Conservation (phyloP, 2,797 vertebrate species). For the Pseudochirops corinnae region DNA sequence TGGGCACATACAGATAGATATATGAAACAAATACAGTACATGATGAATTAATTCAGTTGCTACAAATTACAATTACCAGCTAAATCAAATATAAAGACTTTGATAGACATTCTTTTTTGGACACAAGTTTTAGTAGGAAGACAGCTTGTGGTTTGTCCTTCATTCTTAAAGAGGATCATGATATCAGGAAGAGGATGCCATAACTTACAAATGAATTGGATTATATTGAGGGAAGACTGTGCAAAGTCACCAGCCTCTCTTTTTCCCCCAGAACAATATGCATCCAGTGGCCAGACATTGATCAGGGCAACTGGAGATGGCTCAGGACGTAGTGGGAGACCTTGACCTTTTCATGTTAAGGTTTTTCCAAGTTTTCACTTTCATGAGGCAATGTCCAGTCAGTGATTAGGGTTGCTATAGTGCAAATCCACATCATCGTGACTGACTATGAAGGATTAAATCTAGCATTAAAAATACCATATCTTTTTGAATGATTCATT, state of each 20-base stretch:
- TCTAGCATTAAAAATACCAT: neutral
- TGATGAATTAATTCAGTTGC: neutral
- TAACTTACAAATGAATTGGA: too few species aligned
- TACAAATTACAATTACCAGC: slow-evolving; percentile 35
- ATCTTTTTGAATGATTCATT: neutral
- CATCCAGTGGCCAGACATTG: too few species aligned
- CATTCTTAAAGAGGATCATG: too few species aligned
- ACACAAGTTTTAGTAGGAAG: slow-evolving; percentile 58
- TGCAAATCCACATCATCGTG: slow-evolving; percentile 42
- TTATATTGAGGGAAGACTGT: too few species aligned
- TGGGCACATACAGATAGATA: neutral
- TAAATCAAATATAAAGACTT: slow-evolving; percentile 52
- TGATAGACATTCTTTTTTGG: slow-evolving; percentile 60
- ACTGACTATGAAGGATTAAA: slow-evolving; percentile 48
- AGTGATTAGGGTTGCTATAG: neutral
- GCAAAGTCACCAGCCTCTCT: too few species aligned
- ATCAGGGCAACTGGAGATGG: too few species aligned
- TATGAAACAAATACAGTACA: neutral
- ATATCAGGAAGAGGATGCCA: too few species aligned
- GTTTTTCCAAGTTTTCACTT: too few species aligned
- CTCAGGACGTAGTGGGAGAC: too few species aligned
- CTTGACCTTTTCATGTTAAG: too few species aligned
- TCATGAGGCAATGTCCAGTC: too few species aligned
- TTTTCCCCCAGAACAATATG: too few species aligned
- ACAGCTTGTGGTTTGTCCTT: neutral